Conservation (phyloP, 1,140 invertebrate species). For the Saccostrea cuccullata region DNA sequence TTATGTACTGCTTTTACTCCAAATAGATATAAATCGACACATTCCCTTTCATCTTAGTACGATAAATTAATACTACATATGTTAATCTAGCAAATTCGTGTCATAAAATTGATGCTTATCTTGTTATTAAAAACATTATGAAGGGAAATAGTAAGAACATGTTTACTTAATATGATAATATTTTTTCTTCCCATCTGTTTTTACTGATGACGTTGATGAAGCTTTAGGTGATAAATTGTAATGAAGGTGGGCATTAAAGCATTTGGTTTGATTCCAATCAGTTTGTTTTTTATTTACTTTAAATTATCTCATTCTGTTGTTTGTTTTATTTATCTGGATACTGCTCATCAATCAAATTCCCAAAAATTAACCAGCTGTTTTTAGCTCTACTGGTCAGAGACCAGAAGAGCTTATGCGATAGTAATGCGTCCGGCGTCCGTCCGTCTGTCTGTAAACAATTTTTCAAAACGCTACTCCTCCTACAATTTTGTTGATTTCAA, state of each 20-base stretch:
- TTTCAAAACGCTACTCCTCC: too few species aligned
- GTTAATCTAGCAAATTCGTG: background rate
- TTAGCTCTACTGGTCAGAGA: too few species aligned
- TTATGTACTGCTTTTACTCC: background rate
- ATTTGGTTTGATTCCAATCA: background rate
- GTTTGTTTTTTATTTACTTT: background rate
- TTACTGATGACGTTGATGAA: background rate
- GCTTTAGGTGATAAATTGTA: background rate
- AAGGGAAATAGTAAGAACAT: background rate
- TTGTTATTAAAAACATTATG: background rate
- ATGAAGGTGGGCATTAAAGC: background rate
- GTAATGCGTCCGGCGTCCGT: too few species aligned
- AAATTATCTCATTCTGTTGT: background rate
- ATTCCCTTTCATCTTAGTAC: background rate
- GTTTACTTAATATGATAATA: background rate
- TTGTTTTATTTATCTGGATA: background rate
- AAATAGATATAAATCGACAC: background rate
- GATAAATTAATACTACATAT: background rate
- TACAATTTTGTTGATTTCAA: too few species aligned
- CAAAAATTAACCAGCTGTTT: background rate
- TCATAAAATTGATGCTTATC: background rate
- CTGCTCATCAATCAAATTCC: background rate
- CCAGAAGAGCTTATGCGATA: too few species aligned
- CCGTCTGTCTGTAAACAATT: too few species aligned
- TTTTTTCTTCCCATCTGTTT: constrained; percentile 13